A percentile compares a stretch with the other conserved stretches of the same genome.
phyloP scores from a whole-genome alignment of 37 sponge, comb jelly and placozoan species.

The Beroe ovata region DNA sequence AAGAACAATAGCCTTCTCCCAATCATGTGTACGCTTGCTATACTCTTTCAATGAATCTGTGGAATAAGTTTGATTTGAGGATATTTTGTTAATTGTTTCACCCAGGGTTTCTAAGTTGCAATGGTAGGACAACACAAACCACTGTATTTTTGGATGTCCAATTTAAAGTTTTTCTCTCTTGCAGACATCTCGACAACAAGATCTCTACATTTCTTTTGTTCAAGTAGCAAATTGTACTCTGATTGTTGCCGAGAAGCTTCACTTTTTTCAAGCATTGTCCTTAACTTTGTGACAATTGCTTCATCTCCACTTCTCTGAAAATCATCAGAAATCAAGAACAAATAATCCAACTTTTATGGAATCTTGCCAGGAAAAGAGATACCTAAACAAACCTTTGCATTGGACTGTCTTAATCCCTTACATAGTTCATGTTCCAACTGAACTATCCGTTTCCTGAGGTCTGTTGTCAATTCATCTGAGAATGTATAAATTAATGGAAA shows the following conservation, averaged over 20 bases:
- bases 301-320: conserved; percentile 50
- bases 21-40: conserved; percentile 8
- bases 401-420: background rate
- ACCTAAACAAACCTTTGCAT: conserved; percentile 25
- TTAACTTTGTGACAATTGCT: conserved; percentile 12
- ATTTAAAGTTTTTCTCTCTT: background rate
- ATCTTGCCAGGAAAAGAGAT: too few species aligned
- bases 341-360: background rate
- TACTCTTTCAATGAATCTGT: conserved; percentile 10
- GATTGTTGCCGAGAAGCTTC: conserved; percentile 38
- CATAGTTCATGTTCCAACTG: conserved; percentile 25
- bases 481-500: background rate
- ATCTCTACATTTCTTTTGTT: conserved; percentile 27
- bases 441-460: conserved; percentile 27
- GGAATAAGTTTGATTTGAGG: too few species aligned
- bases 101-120: too few species aligned
- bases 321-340: background rate
- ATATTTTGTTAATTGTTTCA: too few species aligned
- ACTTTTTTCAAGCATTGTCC: conserved; percentile 48
- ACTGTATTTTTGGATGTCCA: conserved; percentile 8
- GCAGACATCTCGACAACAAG: background rate
- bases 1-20: conserved; percentile 38
- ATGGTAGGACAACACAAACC: too few species aligned
- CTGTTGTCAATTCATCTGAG: conserved; percentile 40
- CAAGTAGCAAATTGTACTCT: conserved; percentile 26